Evolutionary conservation across 1,140 invertebrate genomes (phyloP).

Genomic region (Daktulosphaira vitifoliae): DNA sequence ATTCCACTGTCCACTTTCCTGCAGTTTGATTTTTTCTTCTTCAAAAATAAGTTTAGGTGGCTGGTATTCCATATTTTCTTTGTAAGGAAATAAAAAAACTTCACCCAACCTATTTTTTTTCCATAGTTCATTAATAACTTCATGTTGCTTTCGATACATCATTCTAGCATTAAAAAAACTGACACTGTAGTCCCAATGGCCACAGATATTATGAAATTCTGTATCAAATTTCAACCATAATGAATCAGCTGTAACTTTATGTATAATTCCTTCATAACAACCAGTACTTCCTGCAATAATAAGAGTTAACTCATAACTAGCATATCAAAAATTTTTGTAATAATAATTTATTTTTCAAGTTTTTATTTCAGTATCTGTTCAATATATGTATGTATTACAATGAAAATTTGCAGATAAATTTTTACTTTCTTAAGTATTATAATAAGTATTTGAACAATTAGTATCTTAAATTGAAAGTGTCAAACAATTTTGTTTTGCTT

Average conservation of each 20-base stretch:
- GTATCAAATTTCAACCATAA: slow-evolving; percentile 64
- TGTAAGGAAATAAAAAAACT: slow-evolving; percentile 13
- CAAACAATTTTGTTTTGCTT: too few relatives aligned
- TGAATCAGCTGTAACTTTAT: slow-evolving; percentile 56
- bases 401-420: too few relatives aligned
- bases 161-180: slow-evolving; percentile 47
- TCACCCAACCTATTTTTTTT: slow-evolving; percentile 8
- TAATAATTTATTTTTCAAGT: too few relatives aligned
- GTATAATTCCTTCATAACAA: slow-evolving; percentile 62
- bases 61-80: not conserved
- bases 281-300: not conserved
- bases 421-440: too few relatives aligned
- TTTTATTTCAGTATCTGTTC: too few relatives aligned
- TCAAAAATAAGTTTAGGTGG: slow-evolving; percentile 7
- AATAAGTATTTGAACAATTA: too few relatives aligned
- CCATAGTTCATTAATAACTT: slow-evolving; percentile 42
- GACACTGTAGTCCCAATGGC: slow-evolving; percentile 55
- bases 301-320: not conserved
- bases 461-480: too few relatives aligned
- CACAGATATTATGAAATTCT: slow-evolving; percentile 60
- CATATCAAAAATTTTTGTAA: too few relatives aligned
- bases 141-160: slow-evolving; percentile 45
- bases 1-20: too few relatives aligned
- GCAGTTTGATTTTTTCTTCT: too few relatives aligned
- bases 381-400: too few relatives aligned